These are phyloP conservation scores for Chelonia mydas DNA, from an alignment of 2,797 vertebrate genomes.

Conservation along the genomic window DNA sequence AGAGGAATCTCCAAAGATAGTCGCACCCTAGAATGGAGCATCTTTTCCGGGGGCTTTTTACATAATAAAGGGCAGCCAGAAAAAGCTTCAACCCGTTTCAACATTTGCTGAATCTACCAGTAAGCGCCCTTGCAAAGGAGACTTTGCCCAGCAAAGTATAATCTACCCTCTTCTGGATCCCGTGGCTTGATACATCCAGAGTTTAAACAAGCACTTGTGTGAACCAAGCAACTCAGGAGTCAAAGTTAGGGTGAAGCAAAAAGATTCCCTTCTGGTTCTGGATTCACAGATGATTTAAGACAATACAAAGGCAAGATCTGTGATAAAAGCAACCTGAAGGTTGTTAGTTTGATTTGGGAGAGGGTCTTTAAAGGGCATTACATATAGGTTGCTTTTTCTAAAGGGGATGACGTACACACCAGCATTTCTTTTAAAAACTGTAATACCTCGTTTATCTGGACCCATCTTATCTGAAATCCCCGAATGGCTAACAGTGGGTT, in stretches of 20 bases:
- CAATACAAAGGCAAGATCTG: not conserved
- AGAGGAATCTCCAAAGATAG: conserved; percentile 80
- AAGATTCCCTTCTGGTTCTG: not conserved
- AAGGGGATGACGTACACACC: not conserved
- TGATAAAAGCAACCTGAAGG: not conserved
- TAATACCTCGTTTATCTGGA: not conserved
- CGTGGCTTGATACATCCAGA: not conserved
- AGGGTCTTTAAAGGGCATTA: not conserved
- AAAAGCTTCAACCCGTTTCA: conserved; percentile 50
- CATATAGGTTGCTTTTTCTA: not conserved
- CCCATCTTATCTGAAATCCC: not conserved
- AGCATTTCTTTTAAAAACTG: not conserved
- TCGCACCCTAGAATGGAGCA: conserved; percentile 58
- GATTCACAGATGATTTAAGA: not conserved
- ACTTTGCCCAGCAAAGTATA: not conserved
- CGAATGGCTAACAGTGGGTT: not conserved
- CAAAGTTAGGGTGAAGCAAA: not conserved
- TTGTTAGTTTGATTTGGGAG: not conserved
- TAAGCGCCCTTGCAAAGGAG: conserved; percentile 10
- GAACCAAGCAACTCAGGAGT: conserved; percentile 8
- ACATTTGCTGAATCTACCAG: not conserved
- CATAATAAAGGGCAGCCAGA: conserved; percentile 66
- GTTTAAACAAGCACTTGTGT: not conserved
- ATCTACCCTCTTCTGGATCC: not conserved
- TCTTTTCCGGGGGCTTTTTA: conserved; percentile 7